These are phyloP conservation scores for Linyphia triangularis DNA, from an alignment of 2,888 invertebrate species.

Conservation along the genomic window DNA sequence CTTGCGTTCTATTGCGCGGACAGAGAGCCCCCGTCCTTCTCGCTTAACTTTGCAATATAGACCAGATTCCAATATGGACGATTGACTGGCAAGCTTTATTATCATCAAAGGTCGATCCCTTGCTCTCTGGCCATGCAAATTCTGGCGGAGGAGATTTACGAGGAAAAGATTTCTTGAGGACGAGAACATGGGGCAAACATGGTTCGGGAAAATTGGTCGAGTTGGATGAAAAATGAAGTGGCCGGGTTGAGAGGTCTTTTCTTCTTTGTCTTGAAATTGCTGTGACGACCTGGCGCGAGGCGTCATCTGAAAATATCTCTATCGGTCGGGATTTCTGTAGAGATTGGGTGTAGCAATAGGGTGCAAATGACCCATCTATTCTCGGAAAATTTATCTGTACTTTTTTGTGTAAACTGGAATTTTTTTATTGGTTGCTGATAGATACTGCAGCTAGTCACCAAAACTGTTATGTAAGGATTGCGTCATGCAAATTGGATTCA, in stretches of 20 bases:
- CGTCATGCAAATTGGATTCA: too few relatives aligned
- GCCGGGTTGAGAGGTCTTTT: constrained; percentile 11
- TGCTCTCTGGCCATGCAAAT: constrained; percentile 49
- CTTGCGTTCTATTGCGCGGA: constrained; percentile 63
- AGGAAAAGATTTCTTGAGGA: constrained; percentile 60
- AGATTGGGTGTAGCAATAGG: not conserved
- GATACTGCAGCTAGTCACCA: too few relatives aligned
- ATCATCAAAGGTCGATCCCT: constrained; percentile 57
- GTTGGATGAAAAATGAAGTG: constrained; percentile 64
- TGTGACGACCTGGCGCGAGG: constrained; percentile 34
- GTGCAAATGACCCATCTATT: too few relatives aligned
- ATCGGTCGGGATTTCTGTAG: not conserved
- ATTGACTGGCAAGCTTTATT: constrained; percentile 70
- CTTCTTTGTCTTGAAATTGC: not conserved
- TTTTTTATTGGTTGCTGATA: too few relatives aligned
- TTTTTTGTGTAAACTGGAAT: too few relatives aligned
- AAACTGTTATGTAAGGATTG: too few relatives aligned
- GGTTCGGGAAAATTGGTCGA: constrained; percentile 20
- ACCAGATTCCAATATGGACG: constrained; percentile 73
- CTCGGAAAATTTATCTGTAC: too few relatives aligned
- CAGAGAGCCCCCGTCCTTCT: constrained; percentile 54
- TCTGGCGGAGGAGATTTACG: constrained; percentile 52
- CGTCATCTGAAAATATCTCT: not conserved
- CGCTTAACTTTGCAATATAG: constrained; percentile 71
- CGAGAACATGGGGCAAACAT: constrained; percentile 5